Evolutionary conservation across 2,888 invertebrate species (phyloP), one percentile per base, ranked within the genome.

Genomic region (Noctua janthina): DNA sequence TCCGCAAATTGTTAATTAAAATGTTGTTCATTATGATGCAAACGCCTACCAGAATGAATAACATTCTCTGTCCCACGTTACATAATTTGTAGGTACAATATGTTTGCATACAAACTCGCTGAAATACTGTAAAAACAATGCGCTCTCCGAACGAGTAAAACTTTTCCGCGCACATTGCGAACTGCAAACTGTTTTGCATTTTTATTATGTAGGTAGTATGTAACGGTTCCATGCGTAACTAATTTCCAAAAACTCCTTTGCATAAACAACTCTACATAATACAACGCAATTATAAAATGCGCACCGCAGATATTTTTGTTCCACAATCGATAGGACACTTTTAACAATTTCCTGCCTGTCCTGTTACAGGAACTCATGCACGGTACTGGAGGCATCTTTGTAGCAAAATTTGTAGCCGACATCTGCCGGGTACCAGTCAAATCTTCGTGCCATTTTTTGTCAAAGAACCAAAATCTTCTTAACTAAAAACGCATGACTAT

Each of bases 91-190:
- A 13, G 13, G 15, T n/a, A 59, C 43, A 64, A 68, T 35, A 17
- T 51, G 39, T 73, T 74, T 76, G 51, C 49, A 54, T 23, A 49
- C 67, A 78, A 72, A 62, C 46, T 77, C 66, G 66, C 62, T 69
- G 70, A 71, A 59, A 74, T 49, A 54, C 66, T 56, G 69, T 46
- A 59, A 86, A 81, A 80, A 88, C 74, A 80, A 78, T 69, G 35
- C 59, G 23, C 29, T 67, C 29, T 67, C 23, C 15, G 29, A 51
- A 54, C 68, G 59, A 17, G 54, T 67, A 2, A 59, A 84, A 78
- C 59, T 87, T 87, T 79, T 76, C 51, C 64, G 54, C 69, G 62
- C 43, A 74, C 17, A 46, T 74, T 66, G 56, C 17, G 13, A 80
- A 69, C 35, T 71, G 46, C 17, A 23, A 69, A 79, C 20, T 70